Evolutionary conservation across 2,113 vertebrate genomes (phyloP), one percentile per base, ranked within the genome.

Genomic region (Cygnus atratus): DNA sequence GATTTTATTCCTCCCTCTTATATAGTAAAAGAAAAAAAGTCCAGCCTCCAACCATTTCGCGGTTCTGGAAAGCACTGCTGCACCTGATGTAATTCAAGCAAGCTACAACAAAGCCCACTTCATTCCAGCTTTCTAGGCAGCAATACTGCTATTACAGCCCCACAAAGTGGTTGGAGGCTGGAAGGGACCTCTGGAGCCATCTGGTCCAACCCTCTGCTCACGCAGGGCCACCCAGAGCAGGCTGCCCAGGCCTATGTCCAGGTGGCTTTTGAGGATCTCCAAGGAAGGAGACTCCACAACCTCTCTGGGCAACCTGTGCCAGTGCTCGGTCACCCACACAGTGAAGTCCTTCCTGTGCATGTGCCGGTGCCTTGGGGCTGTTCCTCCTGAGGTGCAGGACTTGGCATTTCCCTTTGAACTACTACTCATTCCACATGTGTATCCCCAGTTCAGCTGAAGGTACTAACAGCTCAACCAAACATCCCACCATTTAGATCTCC

Each of bases 221-320:
- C 13, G 28, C 33, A 24, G 33, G 22, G 28, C 14, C 20, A 58
- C 18, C 35, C 1, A 55, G 18, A 75, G 10, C 31, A 70, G 25
- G 14, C 0, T n/a, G 35, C 19, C 50, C 54, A 68, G 67, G 58
- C 39, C 28, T 3, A 10, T 0, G 3, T 21, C 37, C 43, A 41
- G 35, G 5, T 0, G 1, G 21, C 13, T 63, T 85, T 0, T 44
- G 16, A 29, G 0, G 3, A 43, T 15, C 59, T 73, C n/a, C 39
- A 72, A 43, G 31, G 20, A 22, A 20, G 46, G 46, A 48, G 20
- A 48, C 46, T 10, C 46, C 46, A 48, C 20, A 48, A 10, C 46
- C 46, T 75, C 58, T 9, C 31, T 48, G 12, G 10, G 41, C 12
- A 67, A 29, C 6, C 5, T 59, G 29, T 16, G 17, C 37, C 63